Percentiles rank a stretch among this genome's conserved stretches.
Evolutionary conservation across 1,140 invertebrate genomes (phyloP).

Genomic region (Harpegnathos saltator): DNA sequence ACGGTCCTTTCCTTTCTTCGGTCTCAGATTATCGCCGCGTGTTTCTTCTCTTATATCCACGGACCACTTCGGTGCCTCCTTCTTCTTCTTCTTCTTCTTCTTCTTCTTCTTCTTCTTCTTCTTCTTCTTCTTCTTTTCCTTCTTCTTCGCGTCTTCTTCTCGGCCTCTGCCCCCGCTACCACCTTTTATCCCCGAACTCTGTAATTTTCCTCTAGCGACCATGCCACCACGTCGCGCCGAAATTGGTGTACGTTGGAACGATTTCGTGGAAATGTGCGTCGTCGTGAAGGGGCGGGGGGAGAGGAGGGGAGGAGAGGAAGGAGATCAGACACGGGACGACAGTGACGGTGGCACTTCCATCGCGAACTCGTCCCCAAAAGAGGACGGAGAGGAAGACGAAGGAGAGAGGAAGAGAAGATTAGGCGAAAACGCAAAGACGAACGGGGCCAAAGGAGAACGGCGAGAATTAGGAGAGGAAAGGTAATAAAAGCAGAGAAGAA

Average conservation of each 20-base stretch:
- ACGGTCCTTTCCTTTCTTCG: slow-evolving; percentile 62
- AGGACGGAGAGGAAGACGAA: slow-evolving; percentile 28
- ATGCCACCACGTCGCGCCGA: slow-evolving; percentile 74
- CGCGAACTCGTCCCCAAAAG: slow-evolving; percentile 13
- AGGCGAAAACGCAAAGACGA: slow-evolving; percentile 23
- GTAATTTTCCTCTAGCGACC: slow-evolving; percentile 79
- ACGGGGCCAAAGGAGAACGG: slow-evolving; percentile 55
- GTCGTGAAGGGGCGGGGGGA: slow-evolving; percentile 55
- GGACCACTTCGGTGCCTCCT: slow-evolving; percentile 65
- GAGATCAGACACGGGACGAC: slow-evolving; percentile 50
- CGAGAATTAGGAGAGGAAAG: slow-evolving; percentile 54
- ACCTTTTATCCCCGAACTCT: slow-evolving; percentile 73
- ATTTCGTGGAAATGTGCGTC: slow-evolving; percentile 71
- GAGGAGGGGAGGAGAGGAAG: no score
- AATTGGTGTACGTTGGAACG: slow-evolving; percentile 74
- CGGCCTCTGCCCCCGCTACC: slow-evolving; percentile 52
- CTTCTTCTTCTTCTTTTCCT: slow-evolving; percentile 68
- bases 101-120: slow-evolving; percentile 72
- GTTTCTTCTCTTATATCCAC: slow-evolving; percentile 56
- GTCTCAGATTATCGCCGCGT: slow-evolving; percentile 74
- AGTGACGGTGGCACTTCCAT: slow-evolving; percentile 71
- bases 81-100: slow-evolving; percentile 73
- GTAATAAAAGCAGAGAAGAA: slow-evolving; percentile 38
- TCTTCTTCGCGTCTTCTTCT: slow-evolving; percentile 71
- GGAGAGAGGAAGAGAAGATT: background rate